Evolutionary conservation across 2,888 invertebrate species (phyloP).

Genomic region (Dendrolimus houi): DNA sequence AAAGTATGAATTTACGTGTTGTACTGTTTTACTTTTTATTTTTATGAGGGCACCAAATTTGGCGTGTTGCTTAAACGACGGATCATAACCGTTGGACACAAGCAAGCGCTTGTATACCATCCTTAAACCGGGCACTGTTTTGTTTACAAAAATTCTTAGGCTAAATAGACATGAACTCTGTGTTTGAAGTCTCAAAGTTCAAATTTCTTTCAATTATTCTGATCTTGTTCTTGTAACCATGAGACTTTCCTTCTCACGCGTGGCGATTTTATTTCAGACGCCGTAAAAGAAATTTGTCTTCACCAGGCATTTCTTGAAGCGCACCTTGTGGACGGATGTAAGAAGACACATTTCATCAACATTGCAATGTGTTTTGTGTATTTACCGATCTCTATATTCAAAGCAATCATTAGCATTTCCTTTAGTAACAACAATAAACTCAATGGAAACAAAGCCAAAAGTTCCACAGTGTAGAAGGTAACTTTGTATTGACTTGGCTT

Average conservation of each 20-base stretch:
- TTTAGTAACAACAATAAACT: no score
- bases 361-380: no score
- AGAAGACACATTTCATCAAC: neutral
- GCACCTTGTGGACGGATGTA: constrained; percentile 5
- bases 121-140: constrained; percentile 49
- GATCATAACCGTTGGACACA: constrained; percentile 68
- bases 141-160: constrained; percentile 25
- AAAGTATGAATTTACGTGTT: constrained; percentile 35
- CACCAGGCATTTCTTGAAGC: constrained; percentile 46
- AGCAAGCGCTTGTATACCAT: constrained; percentile 61
- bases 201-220: constrained; percentile 20
- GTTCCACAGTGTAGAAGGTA: constrained; percentile 12
- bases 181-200: constrained; percentile 18
- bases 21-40: constrained; percentile 58
- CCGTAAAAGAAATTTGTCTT: constrained; percentile 49
- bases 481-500: constrained; percentile 25
- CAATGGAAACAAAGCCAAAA: neutral
- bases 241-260: constrained; percentile 40
- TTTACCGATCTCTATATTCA: no score
- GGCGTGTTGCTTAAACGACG: constrained; percentile 63
- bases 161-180: constrained; percentile 30
- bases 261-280: constrained; percentile 51
- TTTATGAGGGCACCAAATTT: constrained; percentile 66
- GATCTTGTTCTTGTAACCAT: constrained; percentile 38
- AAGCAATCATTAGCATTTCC: no score